Evolutionary conservation across 2,113 vertebrate genomes (phyloP).

Genomic region (Diadophis punctatus): DNA sequence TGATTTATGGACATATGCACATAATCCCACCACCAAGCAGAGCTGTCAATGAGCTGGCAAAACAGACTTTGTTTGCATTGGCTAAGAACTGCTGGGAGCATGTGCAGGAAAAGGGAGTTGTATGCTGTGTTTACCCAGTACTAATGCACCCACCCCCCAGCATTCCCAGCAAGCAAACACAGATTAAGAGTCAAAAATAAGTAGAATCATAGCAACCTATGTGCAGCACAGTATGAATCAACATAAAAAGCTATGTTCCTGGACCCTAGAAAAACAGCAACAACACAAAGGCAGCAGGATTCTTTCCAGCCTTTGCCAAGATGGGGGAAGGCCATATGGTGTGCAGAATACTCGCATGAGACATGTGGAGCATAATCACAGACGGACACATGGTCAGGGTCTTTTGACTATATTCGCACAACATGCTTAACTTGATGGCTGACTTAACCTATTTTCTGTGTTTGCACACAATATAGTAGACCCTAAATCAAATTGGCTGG

Average conservation of each 20-base stretch:
- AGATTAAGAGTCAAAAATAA: conserved; percentile 56
- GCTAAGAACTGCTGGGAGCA: not conserved
- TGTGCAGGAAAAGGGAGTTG: not conserved
- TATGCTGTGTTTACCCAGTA: conserved; percentile 42
- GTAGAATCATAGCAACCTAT: conserved; percentile 52
- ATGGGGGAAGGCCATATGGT: not conserved
- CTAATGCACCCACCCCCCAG: conserved; percentile 40
- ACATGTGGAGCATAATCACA: not conserved
- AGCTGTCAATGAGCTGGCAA: not conserved
- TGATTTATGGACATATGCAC: rapidly evolving
- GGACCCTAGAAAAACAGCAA: not conserved
- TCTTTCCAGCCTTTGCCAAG: not conserved
- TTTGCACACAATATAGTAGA: not conserved
- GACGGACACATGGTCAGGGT: not conserved
- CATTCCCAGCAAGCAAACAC: conserved; percentile 53
- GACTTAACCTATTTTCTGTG: not conserved
- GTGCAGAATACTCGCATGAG: not conserved
- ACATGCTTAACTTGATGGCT: not conserved
- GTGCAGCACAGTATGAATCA: conserved; percentile 20
- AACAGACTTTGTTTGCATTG: conserved; percentile 46
- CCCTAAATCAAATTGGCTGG: not conserved
- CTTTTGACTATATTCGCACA: not conserved
- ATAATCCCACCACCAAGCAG: not conserved
- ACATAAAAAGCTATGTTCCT: not conserved
- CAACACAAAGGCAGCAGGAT: not conserved